Evolutionary conservation across 1,140 invertebrate species (phyloP).

Genomic region (Nebria ingens): DNA sequence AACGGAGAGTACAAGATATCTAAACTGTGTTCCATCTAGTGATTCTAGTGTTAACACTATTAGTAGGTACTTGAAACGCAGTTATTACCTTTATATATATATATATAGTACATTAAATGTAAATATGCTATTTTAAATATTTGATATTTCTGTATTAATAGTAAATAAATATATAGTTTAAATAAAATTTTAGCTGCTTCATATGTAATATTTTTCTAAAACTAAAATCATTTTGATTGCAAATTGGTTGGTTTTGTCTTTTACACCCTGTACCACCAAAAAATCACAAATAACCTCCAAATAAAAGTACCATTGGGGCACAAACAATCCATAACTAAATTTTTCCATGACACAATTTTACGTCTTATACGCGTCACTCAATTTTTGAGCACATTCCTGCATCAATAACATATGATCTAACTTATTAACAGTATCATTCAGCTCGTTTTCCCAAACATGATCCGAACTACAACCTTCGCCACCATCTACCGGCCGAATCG

Average conservation of each 20-base stretch:
- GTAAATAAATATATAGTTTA: too few relatives aligned
- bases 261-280: not conserved
- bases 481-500: slow-evolving; percentile 48
- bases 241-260: not conserved
- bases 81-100: too few relatives aligned
- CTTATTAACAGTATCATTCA: slow-evolving; percentile 52
- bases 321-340: too few relatives aligned
- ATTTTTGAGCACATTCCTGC: slow-evolving; percentile 41
- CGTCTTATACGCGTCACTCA: slow-evolving; percentile 16
- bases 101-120: too few relatives aligned
- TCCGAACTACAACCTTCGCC: slow-evolving; percentile 45
- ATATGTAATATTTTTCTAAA: not conserved
- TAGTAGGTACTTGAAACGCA: too few relatives aligned
- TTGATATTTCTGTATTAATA: too few relatives aligned
- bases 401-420: slow-evolving; percentile 52
- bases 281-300: not conserved
- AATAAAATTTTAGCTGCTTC: too few relatives aligned
- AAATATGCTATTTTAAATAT: too few relatives aligned
- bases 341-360: not conserved
- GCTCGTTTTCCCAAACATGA: slow-evolving; percentile 48
- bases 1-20: too few relatives aligned
- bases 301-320: too few relatives aligned
- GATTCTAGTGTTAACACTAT: too few relatives aligned
- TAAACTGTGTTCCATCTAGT: too few relatives aligned
- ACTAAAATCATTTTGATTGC: not conserved